These are phyloP conservation scores for Drosophila miranda DNA, from an alignment of 1,140 invertebrate genomes.

Conservation along the genomic window DNA sequence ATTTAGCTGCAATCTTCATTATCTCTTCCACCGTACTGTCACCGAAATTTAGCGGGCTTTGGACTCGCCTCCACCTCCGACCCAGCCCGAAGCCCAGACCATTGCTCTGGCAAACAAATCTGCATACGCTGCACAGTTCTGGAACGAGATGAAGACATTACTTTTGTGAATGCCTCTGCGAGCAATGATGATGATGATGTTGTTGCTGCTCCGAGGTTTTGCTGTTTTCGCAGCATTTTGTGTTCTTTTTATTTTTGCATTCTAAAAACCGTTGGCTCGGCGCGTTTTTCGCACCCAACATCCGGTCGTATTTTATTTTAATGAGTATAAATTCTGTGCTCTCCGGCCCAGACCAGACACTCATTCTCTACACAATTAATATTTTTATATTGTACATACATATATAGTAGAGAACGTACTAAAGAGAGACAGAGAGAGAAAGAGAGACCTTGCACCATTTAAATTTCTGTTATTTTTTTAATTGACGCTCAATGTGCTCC, in stretches of 20 bases:
- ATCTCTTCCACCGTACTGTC: slow-evolving; percentile 34
- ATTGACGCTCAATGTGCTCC: background rate
- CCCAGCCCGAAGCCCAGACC: background rate
- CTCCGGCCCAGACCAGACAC: slow-evolving; percentile 45
- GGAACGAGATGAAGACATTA: slow-evolving; percentile 55
- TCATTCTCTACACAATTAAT: slow-evolving; percentile 49
- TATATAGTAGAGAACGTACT: slow-evolving; percentile 2
- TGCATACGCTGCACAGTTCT: slow-evolving; percentile 52
- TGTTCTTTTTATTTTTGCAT: slow-evolving; percentile 56
- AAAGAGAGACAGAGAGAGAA: background rate
- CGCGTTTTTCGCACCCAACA: slow-evolving; percentile 65
- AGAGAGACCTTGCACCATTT: background rate
- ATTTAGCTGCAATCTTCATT: slow-evolving; percentile 17
- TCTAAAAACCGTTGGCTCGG: slow-evolving; percentile 65
- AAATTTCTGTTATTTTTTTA: slow-evolving; percentile 1
- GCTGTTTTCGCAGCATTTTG: slow-evolving; percentile 39
- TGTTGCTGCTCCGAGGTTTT: slow-evolving; percentile 10
- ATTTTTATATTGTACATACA: slow-evolving; percentile 53
- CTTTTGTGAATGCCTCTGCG: slow-evolving; percentile 35
- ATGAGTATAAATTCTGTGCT: slow-evolving; percentile 72
- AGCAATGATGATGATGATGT: slow-evolving; percentile 37
- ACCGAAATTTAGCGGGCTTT: slow-evolving; percentile 36
- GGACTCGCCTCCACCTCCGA: slow-evolving; percentile 5
- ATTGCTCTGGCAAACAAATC: slow-evolving; percentile 21
- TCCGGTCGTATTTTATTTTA: slow-evolving; percentile 80